Evolutionary conservation across 2,888 invertebrate genomes (phyloP).

Genomic region (Branchellion lobata): DNA sequence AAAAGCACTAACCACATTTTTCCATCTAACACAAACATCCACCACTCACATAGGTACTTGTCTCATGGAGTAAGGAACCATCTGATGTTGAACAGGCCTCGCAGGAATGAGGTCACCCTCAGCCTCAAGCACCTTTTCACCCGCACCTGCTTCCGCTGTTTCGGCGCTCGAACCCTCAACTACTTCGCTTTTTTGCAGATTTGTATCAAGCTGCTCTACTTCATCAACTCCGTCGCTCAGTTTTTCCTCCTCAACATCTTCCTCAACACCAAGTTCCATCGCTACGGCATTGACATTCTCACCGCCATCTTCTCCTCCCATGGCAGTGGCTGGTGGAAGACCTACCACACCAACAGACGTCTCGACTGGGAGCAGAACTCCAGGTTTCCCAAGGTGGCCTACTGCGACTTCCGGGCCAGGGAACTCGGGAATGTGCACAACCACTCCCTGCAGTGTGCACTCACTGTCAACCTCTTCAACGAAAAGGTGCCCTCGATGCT

Average conservation of each 20-base stretch:
- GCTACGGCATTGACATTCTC: slow-evolving; percentile 42
- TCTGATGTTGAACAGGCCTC: background rate
- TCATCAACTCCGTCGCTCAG: slow-evolving; percentile 57
- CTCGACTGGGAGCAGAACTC: slow-evolving; percentile 25
- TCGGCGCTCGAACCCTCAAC: slow-evolving; percentile 53
- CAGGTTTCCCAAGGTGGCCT: slow-evolving; percentile 48
- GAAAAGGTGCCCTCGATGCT: no score
- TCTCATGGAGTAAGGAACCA: background rate
- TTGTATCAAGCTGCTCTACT: slow-evolving; percentile 56
- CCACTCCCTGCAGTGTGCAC: slow-evolving; percentile 62
- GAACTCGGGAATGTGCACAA: slow-evolving; percentile 61
- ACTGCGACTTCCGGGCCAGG: slow-evolving; percentile 53
- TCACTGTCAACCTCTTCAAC: slow-evolving; percentile 56
- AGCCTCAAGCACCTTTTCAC: slow-evolving; percentile 40
- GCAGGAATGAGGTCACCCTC: slow-evolving; percentile 20
- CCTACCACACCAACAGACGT: background rate
- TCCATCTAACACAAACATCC: no score
- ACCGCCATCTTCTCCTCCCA: background rate
- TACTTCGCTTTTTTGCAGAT: slow-evolving; percentile 58
- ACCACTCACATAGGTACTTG: background rate
- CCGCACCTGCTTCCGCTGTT: slow-evolving; percentile 40
- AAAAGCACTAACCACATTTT: no score
- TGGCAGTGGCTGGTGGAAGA: background rate
- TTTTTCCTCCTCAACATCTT: slow-evolving; percentile 52
- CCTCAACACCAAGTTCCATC: slow-evolving; percentile 46